A percentile compares a stretch with the other conserved stretches of the same genome.
Conservation (phyloP, 2,113 vertebrate genomes). For the Panthera tigris region DNA sequence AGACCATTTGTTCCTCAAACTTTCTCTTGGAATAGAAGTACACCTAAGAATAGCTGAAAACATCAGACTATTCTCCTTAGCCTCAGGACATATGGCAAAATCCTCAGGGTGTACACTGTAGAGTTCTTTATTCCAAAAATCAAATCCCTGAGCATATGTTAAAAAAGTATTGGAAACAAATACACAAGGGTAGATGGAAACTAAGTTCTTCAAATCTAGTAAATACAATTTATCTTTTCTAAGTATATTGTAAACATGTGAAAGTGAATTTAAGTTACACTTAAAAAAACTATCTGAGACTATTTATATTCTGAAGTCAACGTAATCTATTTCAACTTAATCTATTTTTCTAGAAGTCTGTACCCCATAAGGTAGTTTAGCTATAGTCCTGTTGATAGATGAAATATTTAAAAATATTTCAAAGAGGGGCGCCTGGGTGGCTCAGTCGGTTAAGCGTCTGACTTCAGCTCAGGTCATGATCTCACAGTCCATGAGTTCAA, state of each 20-base stretch:
- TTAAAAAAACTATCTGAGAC: slow-evolving; percentile 19
- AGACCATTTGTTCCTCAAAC: slow-evolving; percentile 24
- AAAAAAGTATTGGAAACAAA: slow-evolving; percentile 33
- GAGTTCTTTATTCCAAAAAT: slow-evolving; percentile 44
- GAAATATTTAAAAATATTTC: slow-evolving; percentile 24
- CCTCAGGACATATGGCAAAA: background rate
- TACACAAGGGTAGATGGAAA: background rate
- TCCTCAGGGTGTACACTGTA: background rate
- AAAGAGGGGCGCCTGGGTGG: background rate
- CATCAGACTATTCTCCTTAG: background rate
- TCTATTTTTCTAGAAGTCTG: slow-evolving; percentile 23
- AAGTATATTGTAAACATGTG: slow-evolving; percentile 5
- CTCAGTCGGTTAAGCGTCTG: no score
- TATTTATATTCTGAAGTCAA: slow-evolving; percentile 51
- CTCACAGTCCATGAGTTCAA: no score
- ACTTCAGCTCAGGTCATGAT: no score
- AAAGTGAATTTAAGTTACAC: slow-evolving; percentile 13
- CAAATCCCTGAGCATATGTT: slow-evolving; percentile 24
- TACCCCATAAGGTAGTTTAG: background rate
- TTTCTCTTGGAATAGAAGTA: background rate
- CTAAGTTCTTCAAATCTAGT: slow-evolving; percentile 21
- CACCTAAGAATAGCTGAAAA: slow-evolving; percentile 17
- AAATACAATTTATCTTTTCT: slow-evolving; percentile 54
- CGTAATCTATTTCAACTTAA: slow-evolving; percentile 5
- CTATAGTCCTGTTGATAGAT: background rate